Evolutionary conservation across 2,797 vertebrate species (phyloP).

Genomic region (Erethizon dorsatum): DNA sequence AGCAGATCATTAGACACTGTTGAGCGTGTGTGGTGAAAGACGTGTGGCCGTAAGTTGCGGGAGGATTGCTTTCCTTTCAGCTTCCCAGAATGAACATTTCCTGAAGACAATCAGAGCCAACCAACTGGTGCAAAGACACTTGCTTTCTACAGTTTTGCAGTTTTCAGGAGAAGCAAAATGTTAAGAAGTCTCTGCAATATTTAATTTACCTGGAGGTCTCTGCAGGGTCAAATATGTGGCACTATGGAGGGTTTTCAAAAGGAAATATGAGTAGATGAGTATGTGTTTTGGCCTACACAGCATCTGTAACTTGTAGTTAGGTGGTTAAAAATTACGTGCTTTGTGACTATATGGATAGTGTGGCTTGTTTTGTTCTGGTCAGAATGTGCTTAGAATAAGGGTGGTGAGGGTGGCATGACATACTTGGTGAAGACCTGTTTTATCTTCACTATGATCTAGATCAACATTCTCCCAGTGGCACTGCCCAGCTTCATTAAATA

Average conservation of each 20-base stretch:
- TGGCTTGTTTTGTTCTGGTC: neutral
- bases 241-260: neutral
- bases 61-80: neutral
- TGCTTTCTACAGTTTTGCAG: neutral
- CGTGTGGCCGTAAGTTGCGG: no score
- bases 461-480: neutral
- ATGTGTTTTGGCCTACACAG: neutral
- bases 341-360: neutral
- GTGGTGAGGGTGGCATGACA: neutral
- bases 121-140: neutral
- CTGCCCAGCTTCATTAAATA: rapidly evolving
- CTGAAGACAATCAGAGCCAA: neutral
- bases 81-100: neutral
- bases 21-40: no score
- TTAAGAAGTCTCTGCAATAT: neutral
- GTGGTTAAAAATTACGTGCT: neutral
- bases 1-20: neutral
- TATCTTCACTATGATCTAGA: neutral
- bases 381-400: neutral
- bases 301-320: neutral
- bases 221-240: neutral
- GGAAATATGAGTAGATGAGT: neutral
- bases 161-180: neutral
- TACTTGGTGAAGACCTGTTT: neutral
- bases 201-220: neutral